Percentiles rank a stretch among this genome's conserved stretches.
Evolutionary conservation across 2,797 vertebrate species (phyloP).

Genomic region (Falco naumanni): DNA sequence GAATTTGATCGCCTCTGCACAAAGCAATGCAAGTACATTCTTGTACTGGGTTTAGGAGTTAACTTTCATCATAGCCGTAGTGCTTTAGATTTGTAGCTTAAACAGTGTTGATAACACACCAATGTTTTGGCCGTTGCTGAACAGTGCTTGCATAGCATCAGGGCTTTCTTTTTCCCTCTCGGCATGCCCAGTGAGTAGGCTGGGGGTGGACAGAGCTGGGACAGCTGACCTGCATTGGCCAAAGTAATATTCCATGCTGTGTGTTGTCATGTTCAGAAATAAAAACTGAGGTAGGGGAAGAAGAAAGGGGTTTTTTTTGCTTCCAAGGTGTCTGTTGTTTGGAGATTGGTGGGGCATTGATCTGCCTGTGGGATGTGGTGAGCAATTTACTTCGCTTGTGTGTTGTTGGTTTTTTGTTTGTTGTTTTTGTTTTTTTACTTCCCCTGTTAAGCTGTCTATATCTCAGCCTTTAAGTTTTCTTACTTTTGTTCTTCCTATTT

Average conservation of each 20-base stretch:
- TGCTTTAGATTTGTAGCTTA: not conserved
- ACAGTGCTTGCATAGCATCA: not conserved
- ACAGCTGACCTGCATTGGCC: not conserved
- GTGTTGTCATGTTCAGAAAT: not conserved
- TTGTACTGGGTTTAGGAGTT: not conserved
- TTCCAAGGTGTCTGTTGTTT: not conserved
- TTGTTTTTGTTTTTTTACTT: not conserved
- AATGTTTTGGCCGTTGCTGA: not conserved
- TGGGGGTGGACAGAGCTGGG: not conserved
- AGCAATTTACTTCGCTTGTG: not conserved
- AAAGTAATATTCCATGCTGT: not conserved
- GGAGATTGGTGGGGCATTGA: not conserved
- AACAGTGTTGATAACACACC: not conserved
- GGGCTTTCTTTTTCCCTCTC: not conserved
- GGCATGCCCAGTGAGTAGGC: not conserved
- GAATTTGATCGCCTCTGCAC: not conserved
- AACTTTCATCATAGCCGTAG: rapidly evolving
- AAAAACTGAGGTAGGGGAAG: not conserved
- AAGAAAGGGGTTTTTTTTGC: not conserved
- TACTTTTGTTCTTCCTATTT: not conserved
- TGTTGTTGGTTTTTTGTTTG: not conserved
- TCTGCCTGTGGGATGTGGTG: not conserved
- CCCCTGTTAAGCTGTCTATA: not conserved
- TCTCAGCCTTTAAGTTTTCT: not conserved
- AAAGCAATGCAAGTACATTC: not conserved